phyloP scores from a whole-genome alignment of 2,797 vertebrate species.

The Girardinus metallicus region DNA sequence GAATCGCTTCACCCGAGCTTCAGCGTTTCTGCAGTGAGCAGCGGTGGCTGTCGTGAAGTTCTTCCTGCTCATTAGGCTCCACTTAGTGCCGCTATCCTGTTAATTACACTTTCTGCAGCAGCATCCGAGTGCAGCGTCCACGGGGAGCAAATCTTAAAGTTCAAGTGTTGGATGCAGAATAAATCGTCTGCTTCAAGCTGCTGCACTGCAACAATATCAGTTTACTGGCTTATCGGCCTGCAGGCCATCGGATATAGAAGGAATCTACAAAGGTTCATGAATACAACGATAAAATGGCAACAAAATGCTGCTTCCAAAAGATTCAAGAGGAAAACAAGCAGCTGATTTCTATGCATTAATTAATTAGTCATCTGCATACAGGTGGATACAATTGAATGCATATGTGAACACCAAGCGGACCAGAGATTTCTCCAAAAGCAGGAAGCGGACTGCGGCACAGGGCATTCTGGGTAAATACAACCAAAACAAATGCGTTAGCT shows the following conservation, averaged over 20 bases:
- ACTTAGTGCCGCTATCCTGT: constrained; percentile 22
- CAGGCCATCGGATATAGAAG: neutral
- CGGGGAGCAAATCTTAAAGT: constrained; percentile 26
- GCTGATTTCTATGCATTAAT: neutral
- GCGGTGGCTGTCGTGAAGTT: constrained; percentile 32
- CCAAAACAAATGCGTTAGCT: no score
- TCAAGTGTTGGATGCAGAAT: constrained; percentile 17
- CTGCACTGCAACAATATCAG: neutral
- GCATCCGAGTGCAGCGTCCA: constrained; percentile 14
- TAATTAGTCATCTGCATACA: neutral
- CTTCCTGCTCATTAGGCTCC: constrained; percentile 59
- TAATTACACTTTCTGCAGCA: constrained; percentile 40
- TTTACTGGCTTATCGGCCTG: neutral
- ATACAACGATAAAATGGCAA: neutral
- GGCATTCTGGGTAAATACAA: no score
- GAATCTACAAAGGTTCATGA: neutral
- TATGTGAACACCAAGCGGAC: no score
- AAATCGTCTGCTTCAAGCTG: neutral
- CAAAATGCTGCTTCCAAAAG: neutral
- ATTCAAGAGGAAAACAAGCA: neutral
- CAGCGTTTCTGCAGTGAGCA: constrained; percentile 56
- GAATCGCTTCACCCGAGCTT: constrained; percentile 46
- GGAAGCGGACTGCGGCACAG: no score
- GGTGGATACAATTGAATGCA: neutral
- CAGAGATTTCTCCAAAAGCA: no score